Percentiles rank a stretch among this genome's conserved stretches.
These are phyloP conservation scores for Nyctibius bracteatus DNA, from an alignment of 2,113 vertebrate species.

Conservation along the genomic window DNA sequence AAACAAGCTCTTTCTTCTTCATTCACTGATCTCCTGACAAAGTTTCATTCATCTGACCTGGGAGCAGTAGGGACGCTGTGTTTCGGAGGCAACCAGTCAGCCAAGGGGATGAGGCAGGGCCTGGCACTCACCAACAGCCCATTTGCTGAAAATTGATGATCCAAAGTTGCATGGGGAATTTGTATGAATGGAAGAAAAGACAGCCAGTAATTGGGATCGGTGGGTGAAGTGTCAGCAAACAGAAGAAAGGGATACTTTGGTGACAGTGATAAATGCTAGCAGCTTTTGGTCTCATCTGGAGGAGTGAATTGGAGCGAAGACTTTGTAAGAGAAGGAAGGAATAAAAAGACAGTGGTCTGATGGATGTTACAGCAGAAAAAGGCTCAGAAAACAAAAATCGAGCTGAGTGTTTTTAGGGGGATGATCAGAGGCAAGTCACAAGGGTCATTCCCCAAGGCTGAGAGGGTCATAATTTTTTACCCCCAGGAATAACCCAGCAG, in stretches of 20 bases:
- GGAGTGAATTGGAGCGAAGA: background rate
- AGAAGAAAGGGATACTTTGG: conserved; percentile 56
- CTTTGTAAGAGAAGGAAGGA: conserved; percentile 13
- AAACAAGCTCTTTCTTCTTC: background rate
- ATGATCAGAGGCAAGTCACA: background rate
- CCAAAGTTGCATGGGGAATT: conserved; percentile 53
- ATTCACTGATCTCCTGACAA: conserved; percentile 2
- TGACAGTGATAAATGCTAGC: conserved; percentile 63
- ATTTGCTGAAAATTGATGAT: conserved; percentile 55
- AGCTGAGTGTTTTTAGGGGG: background rate
- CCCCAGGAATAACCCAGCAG: background rate
- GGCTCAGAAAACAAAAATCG: conserved; percentile 8
- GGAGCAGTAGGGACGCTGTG: background rate
- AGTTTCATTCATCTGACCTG: conserved; percentile 15
- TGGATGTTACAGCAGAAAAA: background rate
- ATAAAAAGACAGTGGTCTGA: conserved; percentile 2
- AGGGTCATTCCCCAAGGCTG: background rate
- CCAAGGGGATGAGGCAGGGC: background rate
- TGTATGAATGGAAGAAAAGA: conserved; percentile 58
- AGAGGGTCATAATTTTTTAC: background rate
- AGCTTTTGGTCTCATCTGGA: conserved; percentile 50
- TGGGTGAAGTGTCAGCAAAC: conserved; percentile 62
- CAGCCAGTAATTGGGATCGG: conserved; percentile 60
- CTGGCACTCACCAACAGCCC: background rate
- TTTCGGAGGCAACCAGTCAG: background rate